phyloP scores from a whole-genome alignment of 2,797 vertebrate genomes.

The Coranthus polyacanthus region DNA sequence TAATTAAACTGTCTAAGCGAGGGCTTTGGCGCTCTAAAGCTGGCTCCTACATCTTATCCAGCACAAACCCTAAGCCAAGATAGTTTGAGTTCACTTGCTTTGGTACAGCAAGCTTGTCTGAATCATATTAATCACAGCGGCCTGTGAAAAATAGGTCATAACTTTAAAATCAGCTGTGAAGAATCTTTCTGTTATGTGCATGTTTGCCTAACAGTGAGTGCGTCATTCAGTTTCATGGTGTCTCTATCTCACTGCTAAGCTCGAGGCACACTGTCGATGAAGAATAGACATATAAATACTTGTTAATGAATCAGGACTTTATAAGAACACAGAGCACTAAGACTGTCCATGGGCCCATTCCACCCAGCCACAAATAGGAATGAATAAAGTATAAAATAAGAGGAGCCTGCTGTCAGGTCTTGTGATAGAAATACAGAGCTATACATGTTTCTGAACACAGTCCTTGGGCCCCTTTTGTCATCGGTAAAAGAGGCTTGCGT shows the following conservation, averaged over 20 bases:
- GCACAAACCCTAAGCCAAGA: slow-evolving; percentile 47
- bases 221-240: slow-evolving; percentile 61
- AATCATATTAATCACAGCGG: slow-evolving; percentile 66
- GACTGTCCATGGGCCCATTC: slow-evolving; percentile 58
- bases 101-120: slow-evolving; percentile 72
- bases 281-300: slow-evolving; percentile 75
- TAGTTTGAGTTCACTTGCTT: slow-evolving; percentile 72
- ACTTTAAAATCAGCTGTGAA: slow-evolving; percentile 56
- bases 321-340: slow-evolving; percentile 71
- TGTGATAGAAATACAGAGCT: slow-evolving; percentile 51
- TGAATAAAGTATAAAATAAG: slow-evolving; percentile 64
- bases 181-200: slow-evolving; percentile 36
- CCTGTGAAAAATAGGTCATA: slow-evolving; percentile 68
- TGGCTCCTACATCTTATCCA: slow-evolving; percentile 11
- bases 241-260: slow-evolving; percentile 69
- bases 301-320: slow-evolving; percentile 55
- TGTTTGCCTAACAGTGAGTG: slow-evolving; percentile 61
- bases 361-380: slow-evolving; percentile 63
- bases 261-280: slow-evolving; percentile 72
- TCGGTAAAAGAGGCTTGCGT: slow-evolving; percentile 61
- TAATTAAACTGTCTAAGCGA: slow-evolving; percentile 52
- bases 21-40: slow-evolving; percentile 17
- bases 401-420: slow-evolving; percentile 50
- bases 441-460: slow-evolving; percentile 56
- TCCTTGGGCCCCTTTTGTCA: slow-evolving; percentile 67